These are phyloP conservation scores for Gonocerus acuteangulatus DNA, from an alignment of 2,888 invertebrate genomes.

Conservation along the genomic window DNA sequence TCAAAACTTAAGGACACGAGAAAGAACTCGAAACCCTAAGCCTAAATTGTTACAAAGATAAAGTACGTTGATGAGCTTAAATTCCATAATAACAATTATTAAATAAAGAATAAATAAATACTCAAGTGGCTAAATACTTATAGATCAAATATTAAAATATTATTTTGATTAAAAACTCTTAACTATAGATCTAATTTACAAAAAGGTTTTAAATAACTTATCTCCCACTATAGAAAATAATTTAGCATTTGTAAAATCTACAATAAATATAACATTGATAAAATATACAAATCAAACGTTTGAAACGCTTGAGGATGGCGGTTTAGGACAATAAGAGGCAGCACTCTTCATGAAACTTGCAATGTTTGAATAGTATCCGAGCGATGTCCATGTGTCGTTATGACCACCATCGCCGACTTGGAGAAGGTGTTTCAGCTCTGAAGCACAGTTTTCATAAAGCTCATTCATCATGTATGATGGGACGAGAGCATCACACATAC, in stretches of 20 bases:
- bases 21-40: too few relatives aligned
- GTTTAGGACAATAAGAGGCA: slow-evolving; percentile 29
- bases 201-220: too few relatives aligned
- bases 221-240: neutral
- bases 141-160: too few relatives aligned
- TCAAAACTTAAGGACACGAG: too few relatives aligned
- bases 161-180: too few relatives aligned
- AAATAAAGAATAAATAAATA: too few relatives aligned
- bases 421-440: slow-evolving; percentile 66
- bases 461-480: slow-evolving; percentile 85
- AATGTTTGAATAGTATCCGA: slow-evolving; percentile 55
- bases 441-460: slow-evolving; percentile 65
- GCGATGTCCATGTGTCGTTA: slow-evolving; percentile 89
- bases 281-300: slow-evolving; percentile 26
- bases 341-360: slow-evolving; percentile 35
- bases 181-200: too few relatives aligned
- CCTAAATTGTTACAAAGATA: too few relatives aligned
- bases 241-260: neutral
- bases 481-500: slow-evolving; percentile 75
- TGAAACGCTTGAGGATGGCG: slow-evolving; percentile 31
- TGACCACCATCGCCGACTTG: slow-evolving; percentile 79
- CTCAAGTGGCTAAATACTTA: too few relatives aligned
- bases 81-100: too few relatives aligned
- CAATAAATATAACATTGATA: neutral
- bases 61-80: too few relatives aligned